Base-by-base conservation (phyloP, 2,797 vertebrate species). In the Oreochromis grahami region DNA sequence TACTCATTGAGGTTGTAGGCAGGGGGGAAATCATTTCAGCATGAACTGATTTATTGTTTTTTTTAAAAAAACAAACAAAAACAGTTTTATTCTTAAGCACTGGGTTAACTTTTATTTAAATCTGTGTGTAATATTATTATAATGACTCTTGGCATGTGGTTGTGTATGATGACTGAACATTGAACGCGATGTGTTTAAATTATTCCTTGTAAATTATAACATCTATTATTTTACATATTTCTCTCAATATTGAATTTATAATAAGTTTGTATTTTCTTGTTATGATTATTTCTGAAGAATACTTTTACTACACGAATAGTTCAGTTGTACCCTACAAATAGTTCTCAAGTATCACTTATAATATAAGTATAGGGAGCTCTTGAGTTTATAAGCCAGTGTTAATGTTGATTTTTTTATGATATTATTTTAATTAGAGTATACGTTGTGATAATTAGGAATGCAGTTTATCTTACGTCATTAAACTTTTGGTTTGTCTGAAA, bases 181-280 rank as follows among this genome's bases (percentile, higher is more conserved):
- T 76, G 74, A 87, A 36, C 9, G n/a, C 34, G 34, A 55, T 83
- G 52, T 86, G 34, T 72, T 86, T 85, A 63, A 86, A 76, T 86
- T 76, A 82, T 84, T 84, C 55, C 36, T 72, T 88, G 77, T 82
- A 81, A 84, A 87, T 82, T 84, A 81, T 81, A 85, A 85, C 29
- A 79, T 56, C 32, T 72, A 78, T 80, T 48, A 48, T 84, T 79
- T 84, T 56, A 36, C 63, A 41, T 77, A 12, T 70, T 34, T 63
- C n/a, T 82, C 53, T 65, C 32, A 36, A 36, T 80, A 76, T 50
- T 83, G 14, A 78, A 76, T 58, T 83, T 34, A 55, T 84, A 81
- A 68, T 78, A 77, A 58, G 53, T 83, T 70, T 60, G 76, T 80
- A 79, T 26, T 78, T 76, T 84, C 41, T 77, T 77, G 51, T 70